A percentile compares a stretch with the other conserved stretches of the same genome.
Conservation (phyloP, 1,140 invertebrate genomes). For the Microplitis mediator region DNA sequence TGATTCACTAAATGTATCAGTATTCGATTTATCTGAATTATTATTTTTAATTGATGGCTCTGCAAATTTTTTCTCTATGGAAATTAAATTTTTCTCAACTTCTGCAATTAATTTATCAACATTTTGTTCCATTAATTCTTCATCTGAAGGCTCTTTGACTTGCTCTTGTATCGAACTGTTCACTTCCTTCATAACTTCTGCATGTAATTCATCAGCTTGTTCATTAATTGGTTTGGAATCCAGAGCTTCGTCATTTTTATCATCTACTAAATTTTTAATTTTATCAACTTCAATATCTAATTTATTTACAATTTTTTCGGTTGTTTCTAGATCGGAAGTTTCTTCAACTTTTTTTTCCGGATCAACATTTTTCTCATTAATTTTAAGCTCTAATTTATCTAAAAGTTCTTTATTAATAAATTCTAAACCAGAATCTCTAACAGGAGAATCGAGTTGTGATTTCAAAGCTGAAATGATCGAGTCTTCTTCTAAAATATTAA, state of each 20-base stretch:
- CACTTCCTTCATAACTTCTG: not conserved
- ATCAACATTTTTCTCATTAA: not conserved
- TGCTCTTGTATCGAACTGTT: not conserved
- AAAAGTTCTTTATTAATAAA: not conserved
- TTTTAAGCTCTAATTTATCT: not conserved
- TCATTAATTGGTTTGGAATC: too few species aligned
- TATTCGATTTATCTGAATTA: not conserved
- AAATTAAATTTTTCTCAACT: not conserved
- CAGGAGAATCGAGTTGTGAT: not conserved
- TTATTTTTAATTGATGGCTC: slow-evolving; percentile 28
- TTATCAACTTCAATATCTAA: not conserved
- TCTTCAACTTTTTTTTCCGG: too few species aligned
- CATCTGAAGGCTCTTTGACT: not conserved
- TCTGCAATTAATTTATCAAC: not conserved
- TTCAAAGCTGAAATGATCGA: not conserved
- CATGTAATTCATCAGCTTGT: not conserved
- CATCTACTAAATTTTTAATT: not conserved
- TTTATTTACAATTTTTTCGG: not conserved
- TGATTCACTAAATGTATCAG: not conserved
- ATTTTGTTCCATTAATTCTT: not conserved
- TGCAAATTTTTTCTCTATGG: slow-evolving; percentile 28
- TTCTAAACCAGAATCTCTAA: not conserved
- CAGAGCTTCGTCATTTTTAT: not conserved
- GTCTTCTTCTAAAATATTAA: slow-evolving; percentile 27
- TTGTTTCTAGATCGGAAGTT: too few species aligned